A percentile compares a stretch with the other conserved stretches of the same genome.
These are phyloP conservation scores for Glaucidium brasilianum DNA, from an alignment of 2,113 vertebrate genomes.

Conservation along the genomic window DNA sequence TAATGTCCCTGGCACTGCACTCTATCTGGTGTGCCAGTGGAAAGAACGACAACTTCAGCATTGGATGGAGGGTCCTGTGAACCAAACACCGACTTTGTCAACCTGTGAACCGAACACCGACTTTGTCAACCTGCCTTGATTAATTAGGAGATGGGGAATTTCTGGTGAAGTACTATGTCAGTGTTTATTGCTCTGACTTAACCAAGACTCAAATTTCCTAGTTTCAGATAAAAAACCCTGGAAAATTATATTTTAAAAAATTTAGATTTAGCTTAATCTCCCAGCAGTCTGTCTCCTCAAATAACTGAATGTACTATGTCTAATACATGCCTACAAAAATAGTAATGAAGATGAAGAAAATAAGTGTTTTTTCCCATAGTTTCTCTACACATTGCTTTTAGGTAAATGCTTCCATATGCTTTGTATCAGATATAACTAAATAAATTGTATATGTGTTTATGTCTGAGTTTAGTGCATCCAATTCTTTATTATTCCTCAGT, in stretches of 20 bases:
- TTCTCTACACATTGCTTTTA: neutral
- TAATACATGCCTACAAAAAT: neutral
- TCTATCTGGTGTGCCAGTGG: neutral
- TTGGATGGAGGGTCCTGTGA: neutral
- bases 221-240: neutral
- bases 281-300: neutral
- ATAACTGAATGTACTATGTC: neutral
- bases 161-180: neutral
- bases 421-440: neutral
- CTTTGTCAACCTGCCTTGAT: neutral
- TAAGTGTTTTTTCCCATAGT: neutral
- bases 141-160: neutral
- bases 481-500: neutral
- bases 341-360: neutral
- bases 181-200: neutral
- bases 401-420: rapidly evolving
- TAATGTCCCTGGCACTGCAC: neutral
- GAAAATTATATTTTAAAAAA: neutral
- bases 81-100: neutral
- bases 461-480: neutral
- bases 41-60: neutral
- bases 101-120: neutral
- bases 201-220: neutral
- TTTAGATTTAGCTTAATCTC: neutral
- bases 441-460: neutral